phyloP scores from a whole-genome alignment of 2,888 invertebrate species.

The Cephus nigrinus region DNA sequence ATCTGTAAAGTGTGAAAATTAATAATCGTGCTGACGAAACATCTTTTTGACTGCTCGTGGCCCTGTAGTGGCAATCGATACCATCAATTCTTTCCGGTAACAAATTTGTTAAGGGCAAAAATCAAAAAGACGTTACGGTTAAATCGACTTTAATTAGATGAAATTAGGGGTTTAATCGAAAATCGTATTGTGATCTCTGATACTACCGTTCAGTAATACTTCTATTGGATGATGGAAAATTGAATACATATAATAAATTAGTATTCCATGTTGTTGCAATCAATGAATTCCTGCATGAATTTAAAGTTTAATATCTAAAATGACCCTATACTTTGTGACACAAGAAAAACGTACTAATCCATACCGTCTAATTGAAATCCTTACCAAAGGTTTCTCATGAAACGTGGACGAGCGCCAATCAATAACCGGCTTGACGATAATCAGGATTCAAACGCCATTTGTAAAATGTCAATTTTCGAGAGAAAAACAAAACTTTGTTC shows the following conservation, averaged over 20 bases:
- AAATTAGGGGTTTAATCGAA: neutral
- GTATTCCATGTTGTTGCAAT: neutral
- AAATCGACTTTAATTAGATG: neutral
- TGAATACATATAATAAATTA: neutral
- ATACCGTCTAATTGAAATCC: neutral
- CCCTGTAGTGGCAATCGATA: neutral
- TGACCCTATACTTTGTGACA: neutral
- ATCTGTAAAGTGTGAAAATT: neutral
- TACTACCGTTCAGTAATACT: neutral
- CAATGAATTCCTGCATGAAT: neutral
- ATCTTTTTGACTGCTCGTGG: neutral
- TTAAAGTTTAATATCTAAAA: neutral
- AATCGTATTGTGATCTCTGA: neutral
- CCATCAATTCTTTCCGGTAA: neutral
- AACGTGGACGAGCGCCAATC: neutral
- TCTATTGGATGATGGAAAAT: neutral
- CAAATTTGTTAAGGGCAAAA: neutral
- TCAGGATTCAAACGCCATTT: too few species aligned
- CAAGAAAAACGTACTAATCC: neutral
- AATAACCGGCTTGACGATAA: neutral
- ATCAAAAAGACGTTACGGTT: neutral
- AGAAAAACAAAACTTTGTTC: neutral
- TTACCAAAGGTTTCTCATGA: neutral
- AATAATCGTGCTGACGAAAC: neutral
- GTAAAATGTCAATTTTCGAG: neutral